Percentiles rank a stretch among this genome's conserved stretches.
Evolutionary conservation across 2,888 invertebrate species (phyloP).

Genomic region (Lasioglossum figueresi): DNA sequence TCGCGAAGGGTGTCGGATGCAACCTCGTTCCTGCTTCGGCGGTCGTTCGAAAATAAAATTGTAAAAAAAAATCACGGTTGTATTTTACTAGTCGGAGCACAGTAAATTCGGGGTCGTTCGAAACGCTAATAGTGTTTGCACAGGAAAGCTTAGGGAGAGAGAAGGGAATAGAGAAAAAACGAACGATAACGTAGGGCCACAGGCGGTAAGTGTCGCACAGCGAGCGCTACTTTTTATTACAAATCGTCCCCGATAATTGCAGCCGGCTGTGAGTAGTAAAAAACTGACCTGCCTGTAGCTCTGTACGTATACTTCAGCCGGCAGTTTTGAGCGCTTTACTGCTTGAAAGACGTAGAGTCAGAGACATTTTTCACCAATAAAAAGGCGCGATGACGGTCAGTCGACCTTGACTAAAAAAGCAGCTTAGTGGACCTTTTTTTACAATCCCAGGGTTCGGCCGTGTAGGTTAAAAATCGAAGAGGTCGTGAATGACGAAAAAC

Average conservation of each 20-base stretch:
- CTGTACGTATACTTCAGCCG: neutral
- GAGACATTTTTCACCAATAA: conserved; percentile 60
- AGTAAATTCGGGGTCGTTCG: neutral
- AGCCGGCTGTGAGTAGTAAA: conserved; percentile 30
- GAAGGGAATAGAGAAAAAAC: too few relatives aligned
- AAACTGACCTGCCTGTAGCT: conserved; percentile 54
- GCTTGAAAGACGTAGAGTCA: conserved; percentile 26
- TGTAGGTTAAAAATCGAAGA: neutral
- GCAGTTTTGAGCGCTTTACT: conserved; percentile 19
- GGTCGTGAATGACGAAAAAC: neutral
- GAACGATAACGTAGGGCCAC: neutral
- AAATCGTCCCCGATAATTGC: conserved; percentile 48
- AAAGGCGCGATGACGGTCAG: conserved; percentile 43
- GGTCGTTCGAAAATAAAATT: neutral
- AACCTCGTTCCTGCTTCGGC: neutral
- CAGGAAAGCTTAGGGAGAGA: too few relatives aligned
- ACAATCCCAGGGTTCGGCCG: neutral
- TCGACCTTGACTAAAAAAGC: conserved; percentile 16
- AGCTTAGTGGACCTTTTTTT: conserved; percentile 37
- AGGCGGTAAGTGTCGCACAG: neutral
- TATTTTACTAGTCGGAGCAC: too few relatives aligned
- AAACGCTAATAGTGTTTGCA: neutral
- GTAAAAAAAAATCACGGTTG: neutral
- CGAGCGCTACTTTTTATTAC: conserved; percentile 51
- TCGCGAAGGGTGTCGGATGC: conserved; percentile 43